Percentiles rank a stretch among this genome's conserved stretches.
phyloP scores from a whole-genome alignment of 2,888 invertebrate genomes.

The Lasioglossum vierecki region DNA sequence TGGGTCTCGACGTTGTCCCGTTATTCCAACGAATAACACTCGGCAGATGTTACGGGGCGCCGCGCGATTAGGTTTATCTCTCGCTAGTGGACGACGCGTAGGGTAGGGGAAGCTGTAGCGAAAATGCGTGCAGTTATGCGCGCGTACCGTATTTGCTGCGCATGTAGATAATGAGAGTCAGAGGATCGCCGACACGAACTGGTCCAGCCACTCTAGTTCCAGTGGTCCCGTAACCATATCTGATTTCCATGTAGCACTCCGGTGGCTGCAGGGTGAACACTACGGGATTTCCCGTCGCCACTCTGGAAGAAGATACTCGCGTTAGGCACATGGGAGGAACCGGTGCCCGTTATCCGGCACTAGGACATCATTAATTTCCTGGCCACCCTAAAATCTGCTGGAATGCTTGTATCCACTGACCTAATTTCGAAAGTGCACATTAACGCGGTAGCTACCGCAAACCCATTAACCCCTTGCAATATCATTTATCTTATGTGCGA shows the following conservation, averaged over 20 bases:
- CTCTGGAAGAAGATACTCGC: conserved; percentile 86
- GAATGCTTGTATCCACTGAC: not conserved
- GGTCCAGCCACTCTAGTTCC: conserved; percentile 95
- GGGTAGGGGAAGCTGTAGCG: conserved; percentile 19
- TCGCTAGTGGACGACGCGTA: not conserved
- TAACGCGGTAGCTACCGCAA: not conserved
- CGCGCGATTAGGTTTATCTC: conserved; percentile 45
- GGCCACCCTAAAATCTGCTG: not conserved
- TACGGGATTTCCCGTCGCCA: conserved; percentile 97
- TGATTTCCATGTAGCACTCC: conserved; percentile 98
- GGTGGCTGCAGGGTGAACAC: conserved; percentile 96
- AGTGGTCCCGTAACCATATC: conserved; percentile 94
- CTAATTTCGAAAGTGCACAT: not conserved
- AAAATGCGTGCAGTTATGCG: conserved; percentile 58
- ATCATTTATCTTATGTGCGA: too few relatives aligned
- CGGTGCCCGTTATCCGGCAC: conserved; percentile 46
- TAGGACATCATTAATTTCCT: conserved; percentile 7
- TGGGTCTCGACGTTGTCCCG: conserved; percentile 42
- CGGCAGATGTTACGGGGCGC: conserved; percentile 52
- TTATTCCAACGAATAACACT: conserved; percentile 53
- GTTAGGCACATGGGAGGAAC: conserved; percentile 37
- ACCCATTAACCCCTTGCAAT: not conserved
- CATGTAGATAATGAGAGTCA: conserved; percentile 97
- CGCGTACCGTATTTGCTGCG: conserved; percentile 94
- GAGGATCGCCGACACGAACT: conserved; percentile 95